phyloP scores from a whole-genome alignment of 2,888 invertebrate species.

The Ochropleura plecta region DNA sequence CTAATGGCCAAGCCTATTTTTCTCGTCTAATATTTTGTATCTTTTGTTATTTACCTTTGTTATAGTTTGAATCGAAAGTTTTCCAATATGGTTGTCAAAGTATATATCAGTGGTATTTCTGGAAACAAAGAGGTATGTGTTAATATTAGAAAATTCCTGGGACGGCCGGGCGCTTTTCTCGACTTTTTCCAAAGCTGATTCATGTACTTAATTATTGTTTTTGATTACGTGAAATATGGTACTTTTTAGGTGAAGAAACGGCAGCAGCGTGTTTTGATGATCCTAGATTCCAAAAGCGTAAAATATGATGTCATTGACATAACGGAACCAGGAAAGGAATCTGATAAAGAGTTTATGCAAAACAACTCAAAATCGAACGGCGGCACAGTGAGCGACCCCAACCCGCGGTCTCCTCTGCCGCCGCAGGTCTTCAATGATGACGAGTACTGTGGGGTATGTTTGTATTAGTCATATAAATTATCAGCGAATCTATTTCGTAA shows the following conservation, averaged over 20 bases:
- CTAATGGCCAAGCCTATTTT: constrained; percentile 90
- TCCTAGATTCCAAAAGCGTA: constrained; percentile 97
- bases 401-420: constrained; percentile 95
- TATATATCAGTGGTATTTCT: constrained; percentile 97
- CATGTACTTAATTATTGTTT: constrained; percentile 81
- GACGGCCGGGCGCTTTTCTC: constrained; percentile 82
- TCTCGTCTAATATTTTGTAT: constrained; percentile 79
- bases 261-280: constrained; percentile 98
- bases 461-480: constrained; percentile 17
- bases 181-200: constrained; percentile 82
- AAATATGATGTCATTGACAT: constrained; percentile 98
- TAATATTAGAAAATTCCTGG: constrained; percentile 84
- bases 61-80: constrained; percentile 73
- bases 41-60: constrained; percentile 77
- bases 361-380: constrained; percentile 94
- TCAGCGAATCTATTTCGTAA: constrained; percentile 11
- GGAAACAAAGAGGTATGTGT: constrained; percentile 97
- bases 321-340: constrained; percentile 97
- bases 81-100: constrained; percentile 95
- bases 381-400: constrained; percentile 93
- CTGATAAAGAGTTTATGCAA: constrained; percentile 97
- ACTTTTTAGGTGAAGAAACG: constrained; percentile 97
- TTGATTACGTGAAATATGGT: constrained; percentile 81
- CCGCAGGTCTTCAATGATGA: constrained; percentile 98
- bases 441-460: constrained; percentile 96